These are phyloP conservation scores for Eilema caniola DNA, from an alignment of 2,888 invertebrate species.

Conservation along the genomic window DNA sequence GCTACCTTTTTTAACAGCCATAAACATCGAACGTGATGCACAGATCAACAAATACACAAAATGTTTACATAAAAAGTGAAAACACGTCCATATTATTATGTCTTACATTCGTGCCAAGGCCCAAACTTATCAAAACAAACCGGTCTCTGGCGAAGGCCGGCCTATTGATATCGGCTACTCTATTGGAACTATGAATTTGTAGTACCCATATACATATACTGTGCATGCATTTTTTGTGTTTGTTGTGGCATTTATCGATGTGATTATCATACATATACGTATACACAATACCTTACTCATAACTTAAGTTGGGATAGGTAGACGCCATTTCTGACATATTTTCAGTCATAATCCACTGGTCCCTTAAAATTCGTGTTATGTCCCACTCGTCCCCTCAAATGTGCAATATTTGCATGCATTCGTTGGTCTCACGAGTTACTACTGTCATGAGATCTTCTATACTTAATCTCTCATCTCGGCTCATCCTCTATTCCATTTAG, in stretches of 20 bases:
- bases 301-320: neutral
- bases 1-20: neutral
- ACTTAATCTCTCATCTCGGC: too few relatives aligned
- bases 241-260: conserved; percentile 2
- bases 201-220: neutral
- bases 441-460: too few relatives aligned
- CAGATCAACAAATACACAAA: conserved; percentile 26
- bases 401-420: too few relatives aligned
- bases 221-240: neutral
- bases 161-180: conserved; percentile 34
- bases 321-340: too few relatives aligned
- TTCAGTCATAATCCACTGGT: too few relatives aligned
- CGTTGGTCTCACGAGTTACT: too few relatives aligned
- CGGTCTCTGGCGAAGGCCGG: conserved; percentile 41
- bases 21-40: conserved; percentile 7
- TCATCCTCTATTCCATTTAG: too few relatives aligned
- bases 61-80: conserved; percentile 45
- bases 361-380: too few relatives aligned
- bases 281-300: neutral
- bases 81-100: conserved; percentile 30
- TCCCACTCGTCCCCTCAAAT: too few relatives aligned
- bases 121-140: conserved; percentile 48
- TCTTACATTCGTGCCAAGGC: conserved; percentile 48
- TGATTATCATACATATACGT: neutral
- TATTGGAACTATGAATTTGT: conserved; percentile 15